Evolutionary conservation across 2,113 vertebrate genomes (phyloP).

Genomic region (Rhegmatorhina hoffmannsi): DNA sequence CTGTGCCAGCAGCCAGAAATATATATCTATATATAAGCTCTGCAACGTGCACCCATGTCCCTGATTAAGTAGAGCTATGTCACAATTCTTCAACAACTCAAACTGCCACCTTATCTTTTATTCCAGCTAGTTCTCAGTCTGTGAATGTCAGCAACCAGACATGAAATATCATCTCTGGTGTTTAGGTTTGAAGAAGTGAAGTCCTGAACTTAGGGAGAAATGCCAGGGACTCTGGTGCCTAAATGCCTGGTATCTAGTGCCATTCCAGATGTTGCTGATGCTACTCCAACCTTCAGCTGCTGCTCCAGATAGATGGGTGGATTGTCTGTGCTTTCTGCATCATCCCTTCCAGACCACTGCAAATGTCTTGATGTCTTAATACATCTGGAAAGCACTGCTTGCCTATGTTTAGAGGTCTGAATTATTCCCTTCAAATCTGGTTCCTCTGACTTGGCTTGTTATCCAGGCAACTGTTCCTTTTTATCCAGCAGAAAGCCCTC

Average conservation of each 20-base stretch:
- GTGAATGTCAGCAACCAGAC: background rate
- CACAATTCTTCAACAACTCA: background rate
- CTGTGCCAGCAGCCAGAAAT: background rate
- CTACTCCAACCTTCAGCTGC: background rate
- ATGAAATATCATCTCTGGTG: background rate
- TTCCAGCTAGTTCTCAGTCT: background rate
- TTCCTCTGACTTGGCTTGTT: background rate
- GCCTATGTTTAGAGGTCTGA: background rate
- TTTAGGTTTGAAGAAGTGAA: background rate
- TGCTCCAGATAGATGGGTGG: background rate
- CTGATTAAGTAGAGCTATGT: background rate
- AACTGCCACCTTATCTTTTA: background rate
- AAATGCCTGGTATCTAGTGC: background rate
- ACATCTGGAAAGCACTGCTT: background rate
- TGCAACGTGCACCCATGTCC: accelerated
- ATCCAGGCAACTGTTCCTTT: background rate
- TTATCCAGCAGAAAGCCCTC: background rate
- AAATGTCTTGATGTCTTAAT: background rate
- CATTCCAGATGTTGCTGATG: background rate
- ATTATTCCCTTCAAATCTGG: background rate
- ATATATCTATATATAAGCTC: accelerated
- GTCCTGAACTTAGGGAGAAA: background rate
- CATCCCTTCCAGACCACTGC: background rate
- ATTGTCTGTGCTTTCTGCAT: background rate
- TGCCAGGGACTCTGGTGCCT: background rate